phyloP scores from a whole-genome alignment of 1,140 invertebrate species.

The Drosophila miranda region DNA sequence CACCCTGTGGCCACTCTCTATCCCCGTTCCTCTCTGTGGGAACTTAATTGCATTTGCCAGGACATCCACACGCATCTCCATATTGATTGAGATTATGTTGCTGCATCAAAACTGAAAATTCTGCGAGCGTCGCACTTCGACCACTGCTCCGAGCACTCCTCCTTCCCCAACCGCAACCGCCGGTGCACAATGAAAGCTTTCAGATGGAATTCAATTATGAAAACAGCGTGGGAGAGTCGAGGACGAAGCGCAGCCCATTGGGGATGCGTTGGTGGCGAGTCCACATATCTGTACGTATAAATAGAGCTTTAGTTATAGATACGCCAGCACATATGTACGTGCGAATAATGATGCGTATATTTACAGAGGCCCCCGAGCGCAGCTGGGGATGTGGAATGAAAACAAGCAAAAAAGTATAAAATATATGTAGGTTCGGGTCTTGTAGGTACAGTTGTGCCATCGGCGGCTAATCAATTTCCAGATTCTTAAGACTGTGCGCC shows the following conservation, averaged over 20 bases:
- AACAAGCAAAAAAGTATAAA: conserved; percentile 1
- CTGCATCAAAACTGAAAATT: conserved; percentile 28
- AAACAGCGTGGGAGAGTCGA: neutral
- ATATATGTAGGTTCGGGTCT: neutral
- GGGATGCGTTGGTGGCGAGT: neutral
- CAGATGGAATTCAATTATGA: no score
- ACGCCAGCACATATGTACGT: no score
- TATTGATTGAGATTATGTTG: conserved; percentile 36
- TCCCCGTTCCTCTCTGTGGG: conserved; percentile 1
- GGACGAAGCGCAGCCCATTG: neutral
- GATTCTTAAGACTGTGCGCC: conserved; percentile 50
- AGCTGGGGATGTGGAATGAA: neutral
- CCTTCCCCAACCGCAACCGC: no score
- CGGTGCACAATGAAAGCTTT: no score
- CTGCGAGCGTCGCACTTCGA: no score
- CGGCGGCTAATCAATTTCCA: conserved; percentile 66
- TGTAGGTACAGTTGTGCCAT: neutral
- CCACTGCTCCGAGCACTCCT: no score
- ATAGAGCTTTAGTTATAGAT: no score
- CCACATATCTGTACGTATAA: neutral
- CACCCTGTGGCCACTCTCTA: neutral
- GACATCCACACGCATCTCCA: conserved; percentile 6
- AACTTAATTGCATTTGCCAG: conserved; percentile 36
- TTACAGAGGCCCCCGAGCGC: conserved; percentile 5
- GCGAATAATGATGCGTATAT: neutral